phyloP scores from a whole-genome alignment of 2,888 invertebrate species.

The Matsumyia berberina region DNA sequence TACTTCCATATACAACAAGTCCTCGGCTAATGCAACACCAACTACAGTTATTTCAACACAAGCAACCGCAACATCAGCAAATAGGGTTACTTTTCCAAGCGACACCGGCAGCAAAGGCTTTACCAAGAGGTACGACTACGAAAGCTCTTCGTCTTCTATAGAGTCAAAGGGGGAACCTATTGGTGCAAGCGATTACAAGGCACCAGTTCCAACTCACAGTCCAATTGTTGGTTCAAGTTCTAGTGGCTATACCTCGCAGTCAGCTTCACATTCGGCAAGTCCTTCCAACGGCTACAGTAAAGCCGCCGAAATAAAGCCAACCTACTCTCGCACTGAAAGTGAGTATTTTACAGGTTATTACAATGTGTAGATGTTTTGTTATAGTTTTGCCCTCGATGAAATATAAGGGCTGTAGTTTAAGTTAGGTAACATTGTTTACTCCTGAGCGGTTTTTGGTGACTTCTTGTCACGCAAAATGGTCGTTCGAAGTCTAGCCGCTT shows the following conservation, averaged over 20 bases:
- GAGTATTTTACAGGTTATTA: slow-evolving; percentile 62
- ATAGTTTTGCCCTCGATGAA: not conserved
- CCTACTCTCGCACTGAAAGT: slow-evolving; percentile 83
- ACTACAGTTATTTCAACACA: slow-evolving; percentile 21
- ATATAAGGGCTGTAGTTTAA: not conserved
- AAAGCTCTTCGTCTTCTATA: slow-evolving; percentile 34
- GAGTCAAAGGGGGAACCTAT: slow-evolving; percentile 42
- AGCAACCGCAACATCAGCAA: slow-evolving; percentile 11
- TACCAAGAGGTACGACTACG: slow-evolving; percentile 53
- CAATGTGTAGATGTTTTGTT: slow-evolving; percentile 33
- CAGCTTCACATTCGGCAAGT: slow-evolving; percentile 79
- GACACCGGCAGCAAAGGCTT: slow-evolving; percentile 38
- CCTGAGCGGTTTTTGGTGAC: too few relatives aligned
- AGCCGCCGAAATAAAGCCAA: slow-evolving; percentile 80
- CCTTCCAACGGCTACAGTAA: slow-evolving; percentile 81
- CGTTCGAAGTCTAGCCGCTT: too few relatives aligned
- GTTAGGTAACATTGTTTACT: too few relatives aligned
- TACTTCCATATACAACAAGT: slow-evolving; percentile 66
- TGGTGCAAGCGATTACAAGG: slow-evolving; percentile 43
- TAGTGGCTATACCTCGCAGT: slow-evolving; percentile 81
- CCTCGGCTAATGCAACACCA: slow-evolving; percentile 42
- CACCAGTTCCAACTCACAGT: slow-evolving; percentile 78
- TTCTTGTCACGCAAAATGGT: too few relatives aligned
- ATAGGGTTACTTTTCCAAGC: slow-evolving; percentile 37
- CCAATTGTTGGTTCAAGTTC: slow-evolving; percentile 82